Percentiles rank a stretch among this genome's conserved stretches.
Conservation (phyloP, 2,113 vertebrate species). For the Varanus komodoensis region DNA sequence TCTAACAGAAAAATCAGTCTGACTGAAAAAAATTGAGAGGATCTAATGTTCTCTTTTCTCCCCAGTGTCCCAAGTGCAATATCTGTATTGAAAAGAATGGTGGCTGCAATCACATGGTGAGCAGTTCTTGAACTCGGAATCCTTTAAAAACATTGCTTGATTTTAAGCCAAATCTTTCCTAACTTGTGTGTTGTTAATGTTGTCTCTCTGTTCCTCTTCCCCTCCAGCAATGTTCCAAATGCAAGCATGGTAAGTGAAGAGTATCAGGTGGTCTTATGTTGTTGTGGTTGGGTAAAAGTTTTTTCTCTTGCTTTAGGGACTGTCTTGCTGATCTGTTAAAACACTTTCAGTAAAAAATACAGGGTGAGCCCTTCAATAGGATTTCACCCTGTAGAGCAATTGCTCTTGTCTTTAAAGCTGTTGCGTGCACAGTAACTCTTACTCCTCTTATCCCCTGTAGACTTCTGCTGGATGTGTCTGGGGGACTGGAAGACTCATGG, state of each 20-base stretch:
- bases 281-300: not conserved
- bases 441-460: constrained; percentile 76
- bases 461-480: constrained; percentile 99
- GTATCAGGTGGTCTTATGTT: not conserved
- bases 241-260: constrained; percentile 92
- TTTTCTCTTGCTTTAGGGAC: not conserved
- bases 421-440: constrained; percentile 36
- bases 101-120: constrained; percentile 99
- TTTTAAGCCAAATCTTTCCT: not conserved
- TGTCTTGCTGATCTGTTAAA: not conserved
- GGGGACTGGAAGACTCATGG: constrained; percentile 99
- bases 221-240: constrained; percentile 99
- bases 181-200: not conserved
- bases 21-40: not conserved
- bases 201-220: constrained; percentile 61
- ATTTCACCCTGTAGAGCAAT: not conserved
- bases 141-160: not conserved
- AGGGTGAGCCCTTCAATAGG: not conserved
- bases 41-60: constrained; percentile 52
- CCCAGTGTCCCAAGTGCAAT: constrained; percentile 99
- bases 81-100: constrained; percentile 99
- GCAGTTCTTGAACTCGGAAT: constrained; percentile 62
- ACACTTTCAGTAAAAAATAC: not conserved
- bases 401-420: constrained; percentile 21
- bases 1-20: not conserved